Base-by-base conservation (phyloP, 2,888 invertebrate genomes). In the Callinectes sapidus region DNA sequence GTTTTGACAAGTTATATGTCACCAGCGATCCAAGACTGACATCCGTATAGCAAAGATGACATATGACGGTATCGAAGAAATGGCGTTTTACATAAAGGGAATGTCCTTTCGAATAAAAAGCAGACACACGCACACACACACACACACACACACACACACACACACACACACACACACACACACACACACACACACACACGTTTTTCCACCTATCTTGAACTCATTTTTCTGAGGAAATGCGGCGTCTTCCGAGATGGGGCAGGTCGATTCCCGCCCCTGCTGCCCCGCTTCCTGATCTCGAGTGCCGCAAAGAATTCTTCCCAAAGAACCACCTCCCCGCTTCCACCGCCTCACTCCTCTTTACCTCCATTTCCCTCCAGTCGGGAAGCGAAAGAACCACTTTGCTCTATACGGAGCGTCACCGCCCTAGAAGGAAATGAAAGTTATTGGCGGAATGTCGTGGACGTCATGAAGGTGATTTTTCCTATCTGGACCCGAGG, bases 391-490 rank as follows among this genome's bases (percentile, higher is more conserved):
- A 54, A 88, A 18, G 88, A 55, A 88, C 61, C 48, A 54, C 88
- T 88, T 88, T 23, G 32, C 54, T 88, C 42, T 55, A 88, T 61
- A 13, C 28, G 55, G 28, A 88, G 61, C 88, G 55, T 55, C 88
- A 55, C 55, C 48, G 54, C 35, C 86, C 18, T 48, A 87, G 48
- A 48, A 87, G 88, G 88, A 88, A 88, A 88, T 88, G 88, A 88
- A 88, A 88, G 55, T 88, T 88, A 88, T 88, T 88, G 88, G 88
- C 14, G 54, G 88, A 88, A 55, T 88, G 88, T 88, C 88, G 55
- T n/a, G 54, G 88, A n/a, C 32, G 88, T 88, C 88, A 55, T 18
- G 61, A 23, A 88, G 32, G 32, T 55, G 88, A 88, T 88, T 88
- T 88, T 88, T 88, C 55, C 88, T 32, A 55, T 55, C 32, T 55